Conservation (phyloP, 2,797 vertebrate genomes). For the Euthynnus affinis region DNA sequence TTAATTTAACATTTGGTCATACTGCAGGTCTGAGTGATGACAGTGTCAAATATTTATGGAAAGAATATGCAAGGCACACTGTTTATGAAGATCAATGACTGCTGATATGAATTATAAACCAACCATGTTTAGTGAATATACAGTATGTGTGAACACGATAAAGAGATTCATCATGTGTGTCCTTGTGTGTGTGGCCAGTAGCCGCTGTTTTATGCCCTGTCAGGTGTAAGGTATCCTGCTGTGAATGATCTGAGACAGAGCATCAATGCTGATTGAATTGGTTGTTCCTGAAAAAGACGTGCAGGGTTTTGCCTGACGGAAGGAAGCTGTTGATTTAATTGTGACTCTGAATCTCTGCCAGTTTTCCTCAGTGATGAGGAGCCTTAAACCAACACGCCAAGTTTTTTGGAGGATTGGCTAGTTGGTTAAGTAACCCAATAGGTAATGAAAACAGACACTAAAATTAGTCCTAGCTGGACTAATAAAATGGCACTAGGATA, state of each 20-base stretch:
- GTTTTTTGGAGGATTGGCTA: slow-evolving; percentile 4
- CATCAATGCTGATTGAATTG: slow-evolving; percentile 78
- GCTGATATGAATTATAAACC: no score
- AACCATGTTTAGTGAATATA: background rate
- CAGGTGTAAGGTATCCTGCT: slow-evolving; percentile 65
- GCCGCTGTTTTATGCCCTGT: slow-evolving; percentile 15
- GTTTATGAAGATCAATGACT: background rate
- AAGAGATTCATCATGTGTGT: background rate
- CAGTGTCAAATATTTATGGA: slow-evolving; percentile 18
- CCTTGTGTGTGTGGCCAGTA: background rate
- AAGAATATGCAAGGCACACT: background rate
- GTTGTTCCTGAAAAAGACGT: slow-evolving; percentile 61
- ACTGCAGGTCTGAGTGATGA: background rate
- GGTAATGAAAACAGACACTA: background rate
- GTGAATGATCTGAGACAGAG: slow-evolving; percentile 61
- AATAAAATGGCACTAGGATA: background rate
- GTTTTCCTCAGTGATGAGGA: slow-evolving; percentile 16
- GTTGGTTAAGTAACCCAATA: background rate
- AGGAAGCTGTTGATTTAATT: slow-evolving; percentile 71
- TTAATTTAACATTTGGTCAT: slow-evolving; percentile 42
- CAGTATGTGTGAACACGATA: background rate
- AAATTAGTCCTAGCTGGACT: background rate
- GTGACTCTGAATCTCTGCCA: slow-evolving; percentile 50
- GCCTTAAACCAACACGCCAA: slow-evolving; percentile 3
- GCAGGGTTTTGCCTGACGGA: slow-evolving; percentile 45